Evolutionary conservation across 2,113 vertebrate genomes (phyloP), one percentile per base, ranked within the genome.

Genomic region (Toxotes chatareus): DNA sequence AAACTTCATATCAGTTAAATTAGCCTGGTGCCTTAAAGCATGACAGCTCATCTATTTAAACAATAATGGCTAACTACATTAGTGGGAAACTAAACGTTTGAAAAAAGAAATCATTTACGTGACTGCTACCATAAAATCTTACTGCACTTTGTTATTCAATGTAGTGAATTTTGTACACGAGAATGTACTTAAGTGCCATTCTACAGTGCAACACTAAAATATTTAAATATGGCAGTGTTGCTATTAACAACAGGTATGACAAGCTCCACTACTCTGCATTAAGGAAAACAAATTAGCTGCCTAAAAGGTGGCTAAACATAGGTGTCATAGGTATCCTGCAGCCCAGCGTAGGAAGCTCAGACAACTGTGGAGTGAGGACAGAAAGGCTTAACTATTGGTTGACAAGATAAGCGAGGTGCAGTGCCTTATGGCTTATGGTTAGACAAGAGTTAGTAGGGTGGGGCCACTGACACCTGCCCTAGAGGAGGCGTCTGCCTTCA

Each of bases 351-450:
- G 40, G 53, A 47, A 56, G 63, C 64, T 38, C n/a, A 42, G 59
- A 65, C 60, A 63, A 10, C 61, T 42, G 53, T 66, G 34, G 60
- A 31, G 14, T 23, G 62, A 77, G 51, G 57, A 69, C 23, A 78
- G 27, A 5, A 10, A 69, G 40, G 85, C 79, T 91, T 86, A 86
- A 92, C 83, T 64, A 91, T 79, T 87, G 79, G 42, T 85, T 77
- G 78, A 84, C 51, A 53, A 83, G 87, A 89, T 83, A 88, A 88
- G 73, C 55, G 79, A 83, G 76, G 81, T 61, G 82, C 73, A 81
- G 34, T 17, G 40, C 78, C 72, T 84, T 83, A 49, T 75, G 79
- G 77, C 85, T 79, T 57, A 80, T 5, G 55, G 67, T 88, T 51
- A 79, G 69, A 44, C 47, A 74, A 65, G 27, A 55, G 70, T 64